phyloP scores from a whole-genome alignment of 92 coral and sea anemone genomes.

The Parazoanthus darwini region DNA sequence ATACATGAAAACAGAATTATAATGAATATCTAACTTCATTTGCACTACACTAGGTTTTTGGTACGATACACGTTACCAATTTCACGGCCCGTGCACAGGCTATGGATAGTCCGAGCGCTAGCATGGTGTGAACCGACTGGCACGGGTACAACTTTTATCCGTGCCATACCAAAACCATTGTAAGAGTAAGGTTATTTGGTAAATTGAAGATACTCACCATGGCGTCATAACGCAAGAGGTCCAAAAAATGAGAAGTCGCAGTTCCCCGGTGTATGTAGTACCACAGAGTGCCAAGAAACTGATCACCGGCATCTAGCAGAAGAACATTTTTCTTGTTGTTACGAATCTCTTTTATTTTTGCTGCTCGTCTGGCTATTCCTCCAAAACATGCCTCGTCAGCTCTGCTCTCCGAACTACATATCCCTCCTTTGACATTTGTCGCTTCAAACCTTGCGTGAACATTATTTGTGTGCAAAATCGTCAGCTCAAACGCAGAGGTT shows the following conservation, averaged over 20 bases:
- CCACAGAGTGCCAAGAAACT: constrained; percentile 20
- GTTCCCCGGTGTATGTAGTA: constrained; percentile 12
- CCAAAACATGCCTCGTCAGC: neutral
- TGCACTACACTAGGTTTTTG: no score
- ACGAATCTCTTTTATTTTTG: constrained; percentile 6
- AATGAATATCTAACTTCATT: neutral
- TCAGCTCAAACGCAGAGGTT: neutral
- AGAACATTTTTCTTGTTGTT: constrained; percentile 5
- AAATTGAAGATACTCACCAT: neutral
- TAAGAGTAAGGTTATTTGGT: neutral
- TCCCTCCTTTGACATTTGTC: constrained; percentile 11
- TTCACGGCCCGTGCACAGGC: no score
- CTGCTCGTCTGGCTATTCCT: constrained; percentile 21
- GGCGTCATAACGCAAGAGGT: constrained; percentile 11
- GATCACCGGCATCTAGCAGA: neutral
- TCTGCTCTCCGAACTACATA: neutral
- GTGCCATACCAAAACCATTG: no score
- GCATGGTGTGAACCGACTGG: no score
- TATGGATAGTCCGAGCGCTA: no score
- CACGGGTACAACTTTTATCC: no score
- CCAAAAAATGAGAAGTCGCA: constrained; percentile 17
- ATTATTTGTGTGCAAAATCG: constrained; percentile 4
- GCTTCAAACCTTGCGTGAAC: constrained; percentile 9
- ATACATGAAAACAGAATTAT: neutral
- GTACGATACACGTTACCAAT: no score